A percentile compares a stretch with the other conserved stretches of the same genome.
phyloP scores from a whole-genome alignment of 2,888 invertebrate species.

The Halictus quadricinctus region DNA sequence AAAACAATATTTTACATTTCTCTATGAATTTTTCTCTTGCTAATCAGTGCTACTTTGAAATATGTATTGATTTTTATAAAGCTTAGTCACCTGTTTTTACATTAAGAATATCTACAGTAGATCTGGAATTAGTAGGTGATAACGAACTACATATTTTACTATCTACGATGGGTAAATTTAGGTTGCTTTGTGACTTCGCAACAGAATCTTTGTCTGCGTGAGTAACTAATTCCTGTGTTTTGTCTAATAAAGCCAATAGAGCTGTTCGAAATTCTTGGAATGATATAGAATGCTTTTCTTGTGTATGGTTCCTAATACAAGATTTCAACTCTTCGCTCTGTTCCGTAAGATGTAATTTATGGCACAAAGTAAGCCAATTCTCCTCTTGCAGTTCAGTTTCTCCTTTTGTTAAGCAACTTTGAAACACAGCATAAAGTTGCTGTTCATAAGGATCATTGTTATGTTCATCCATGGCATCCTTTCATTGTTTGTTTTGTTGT shows the following conservation, averaged over 20 bases:
- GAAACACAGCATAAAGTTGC: slow-evolving; percentile 91
- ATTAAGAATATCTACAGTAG: slow-evolving; percentile 51
- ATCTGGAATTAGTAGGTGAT: slow-evolving; percentile 25
- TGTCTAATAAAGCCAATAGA: slow-evolving; percentile 87
- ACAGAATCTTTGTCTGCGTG: slow-evolving; percentile 38
- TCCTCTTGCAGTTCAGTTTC: slow-evolving; percentile 87
- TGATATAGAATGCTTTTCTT: slow-evolving; percentile 84
- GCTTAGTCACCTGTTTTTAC: slow-evolving; percentile 52
- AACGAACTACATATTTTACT: slow-evolving; percentile 32
- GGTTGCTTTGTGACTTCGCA: slow-evolving; percentile 39
- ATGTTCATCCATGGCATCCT: slow-evolving; percentile 79
- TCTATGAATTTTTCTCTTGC: neutral
- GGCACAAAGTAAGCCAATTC: slow-evolving; percentile 88
- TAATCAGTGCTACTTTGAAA: neutral
- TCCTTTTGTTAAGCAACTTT: slow-evolving; percentile 89
- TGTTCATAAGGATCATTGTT: slow-evolving; percentile 89
- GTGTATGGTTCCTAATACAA: slow-evolving; percentile 67
- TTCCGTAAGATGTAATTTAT: slow-evolving; percentile 90
- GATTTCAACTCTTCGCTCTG: slow-evolving; percentile 83
- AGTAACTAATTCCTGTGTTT: slow-evolving; percentile 76
- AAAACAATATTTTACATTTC: slow-evolving; percentile 21
- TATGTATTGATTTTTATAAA: neutral
- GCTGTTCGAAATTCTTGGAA: slow-evolving; percentile 91
- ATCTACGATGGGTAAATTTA: slow-evolving; percentile 41
- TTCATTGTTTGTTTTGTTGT: slow-evolving; percentile 51